Evolutionary conservation across 2,888 invertebrate species (phyloP).

Genomic region (Stenichneumon culpator): DNA sequence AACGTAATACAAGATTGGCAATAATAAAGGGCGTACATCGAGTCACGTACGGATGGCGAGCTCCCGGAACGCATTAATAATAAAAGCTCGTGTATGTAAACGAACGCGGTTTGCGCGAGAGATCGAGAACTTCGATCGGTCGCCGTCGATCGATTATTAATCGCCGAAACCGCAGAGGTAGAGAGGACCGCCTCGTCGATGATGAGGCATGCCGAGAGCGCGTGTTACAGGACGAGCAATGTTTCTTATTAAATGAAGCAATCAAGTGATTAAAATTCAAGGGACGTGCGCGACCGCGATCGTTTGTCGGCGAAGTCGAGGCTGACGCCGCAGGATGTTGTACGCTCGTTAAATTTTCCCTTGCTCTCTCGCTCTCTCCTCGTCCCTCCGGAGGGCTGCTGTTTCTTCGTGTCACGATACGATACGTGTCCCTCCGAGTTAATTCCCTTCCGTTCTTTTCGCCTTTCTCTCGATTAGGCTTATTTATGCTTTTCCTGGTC

Average conservation of each 20-base stretch:
- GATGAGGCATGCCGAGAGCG: conserved; percentile 14
- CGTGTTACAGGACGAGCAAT: conserved; percentile 27
- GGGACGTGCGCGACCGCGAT: conserved; percentile 71
- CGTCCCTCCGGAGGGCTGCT: conserved; percentile 12
- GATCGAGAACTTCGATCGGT: conserved; percentile 20
- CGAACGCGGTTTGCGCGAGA: conserved; percentile 20
- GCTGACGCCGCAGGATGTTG: conserved; percentile 70
- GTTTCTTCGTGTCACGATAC: conserved; percentile 38
- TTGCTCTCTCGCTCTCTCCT: conserved; percentile 28
- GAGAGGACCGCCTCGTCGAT: conserved; percentile 49
- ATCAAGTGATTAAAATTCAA: conserved; percentile 81
- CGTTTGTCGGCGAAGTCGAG: conserved; percentile 75
- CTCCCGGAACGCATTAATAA: conserved; percentile 19
- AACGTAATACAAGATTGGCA: neutral
- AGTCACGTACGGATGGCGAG: neutral
- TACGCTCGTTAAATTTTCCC: conserved; percentile 75
- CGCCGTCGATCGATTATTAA: conserved; percentile 61
- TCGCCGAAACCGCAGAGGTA: conserved; percentile 48
- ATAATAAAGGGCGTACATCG: conserved; percentile 13
- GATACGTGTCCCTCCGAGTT: conserved; percentile 27
- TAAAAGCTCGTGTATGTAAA: neutral
- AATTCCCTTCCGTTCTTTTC: conserved; percentile 19
- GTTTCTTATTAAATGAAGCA: conserved; percentile 79
- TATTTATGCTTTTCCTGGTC: conserved; percentile 7
- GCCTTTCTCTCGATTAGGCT: neutral